phyloP scores from a whole-genome alignment of 2,888 invertebrate genomes.

The Listrodromus nycthemerus region DNA sequence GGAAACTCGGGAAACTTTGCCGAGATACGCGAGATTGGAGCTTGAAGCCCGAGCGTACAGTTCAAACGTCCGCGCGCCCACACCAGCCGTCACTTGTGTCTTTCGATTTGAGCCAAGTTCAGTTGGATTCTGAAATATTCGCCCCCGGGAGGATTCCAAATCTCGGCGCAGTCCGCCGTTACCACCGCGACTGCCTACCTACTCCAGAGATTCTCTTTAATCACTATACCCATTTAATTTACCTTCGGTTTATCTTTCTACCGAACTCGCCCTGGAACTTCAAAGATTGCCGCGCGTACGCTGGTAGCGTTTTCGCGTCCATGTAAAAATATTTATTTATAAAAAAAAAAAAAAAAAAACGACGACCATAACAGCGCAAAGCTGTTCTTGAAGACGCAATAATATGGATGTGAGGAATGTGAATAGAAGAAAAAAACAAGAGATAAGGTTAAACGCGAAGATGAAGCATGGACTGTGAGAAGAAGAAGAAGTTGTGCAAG shows the following conservation, averaged over 20 bases:
- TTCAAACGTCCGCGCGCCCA: constrained; percentile 15
- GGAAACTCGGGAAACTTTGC: constrained; percentile 31
- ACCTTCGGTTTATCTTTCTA: constrained; percentile 7
- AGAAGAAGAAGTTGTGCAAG: constrained; percentile 39
- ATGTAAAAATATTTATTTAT: not conserved
- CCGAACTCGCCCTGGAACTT: constrained; percentile 26
- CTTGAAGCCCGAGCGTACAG: constrained; percentile 12
- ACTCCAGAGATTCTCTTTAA: constrained; percentile 41
- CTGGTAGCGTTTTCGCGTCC: not conserved
- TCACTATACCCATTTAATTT: constrained; percentile 50
- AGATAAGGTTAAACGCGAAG: constrained; percentile 4
- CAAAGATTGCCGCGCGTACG: not conserved
- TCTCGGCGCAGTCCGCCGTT: constrained; percentile 6
- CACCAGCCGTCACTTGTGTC: constrained; percentile 60
- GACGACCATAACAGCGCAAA: not conserved
- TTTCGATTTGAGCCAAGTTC: constrained; percentile 54
- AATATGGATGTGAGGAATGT: constrained; percentile 37
- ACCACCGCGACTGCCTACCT: not conserved
- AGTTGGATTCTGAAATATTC: constrained; percentile 26
- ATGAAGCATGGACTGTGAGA: constrained; percentile 8
- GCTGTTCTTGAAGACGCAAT: not conserved
- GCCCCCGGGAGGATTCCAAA: constrained; percentile 24
- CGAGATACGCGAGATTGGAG: constrained; percentile 15
- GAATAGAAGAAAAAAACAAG: constrained; percentile 37
- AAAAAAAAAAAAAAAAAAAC: not conserved